phyloP scores from a whole-genome alignment of 2,888 invertebrate genomes.

The Dyspetes luteomarginatus region DNA sequence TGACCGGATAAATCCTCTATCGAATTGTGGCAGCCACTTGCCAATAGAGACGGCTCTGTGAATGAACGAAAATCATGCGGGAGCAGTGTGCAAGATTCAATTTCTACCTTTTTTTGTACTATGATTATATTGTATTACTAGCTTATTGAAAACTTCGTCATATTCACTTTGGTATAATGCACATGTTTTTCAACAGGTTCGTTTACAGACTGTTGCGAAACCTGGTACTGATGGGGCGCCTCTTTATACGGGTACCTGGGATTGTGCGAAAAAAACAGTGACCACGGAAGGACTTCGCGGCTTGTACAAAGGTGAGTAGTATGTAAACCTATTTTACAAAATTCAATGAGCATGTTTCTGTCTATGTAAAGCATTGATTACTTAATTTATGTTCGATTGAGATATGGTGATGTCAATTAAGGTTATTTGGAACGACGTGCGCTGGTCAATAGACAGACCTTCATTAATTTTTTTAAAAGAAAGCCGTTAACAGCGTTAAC shows the following conservation, averaged over 20 bases:
- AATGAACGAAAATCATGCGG: background rate
- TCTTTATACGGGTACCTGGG: slow-evolving; percentile 94
- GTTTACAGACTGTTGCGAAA: slow-evolving; percentile 97
- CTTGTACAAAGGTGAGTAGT: slow-evolving; percentile 91
- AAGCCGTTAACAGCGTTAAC: no score
- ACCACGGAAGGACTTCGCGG: slow-evolving; percentile 93
- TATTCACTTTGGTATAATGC: background rate
- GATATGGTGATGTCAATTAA: no score
- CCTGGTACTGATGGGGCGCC: slow-evolving; percentile 91
- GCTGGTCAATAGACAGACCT: no score
- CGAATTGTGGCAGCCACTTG: no score
- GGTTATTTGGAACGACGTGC: no score
- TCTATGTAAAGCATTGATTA: no score
- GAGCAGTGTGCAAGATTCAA: no score
- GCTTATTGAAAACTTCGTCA: background rate
- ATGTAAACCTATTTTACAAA: slow-evolving; percentile 27
- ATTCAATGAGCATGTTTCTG: background rate
- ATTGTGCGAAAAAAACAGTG: slow-evolving; percentile 96
- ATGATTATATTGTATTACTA: no score
- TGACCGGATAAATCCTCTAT: no score
- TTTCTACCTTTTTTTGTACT: no score
- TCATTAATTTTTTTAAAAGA: no score
- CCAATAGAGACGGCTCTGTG: background rate
- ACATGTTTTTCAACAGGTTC: slow-evolving; percentile 86
- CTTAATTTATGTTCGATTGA: no score